A percentile compares a stretch with the other conserved stretches of the same genome.
Evolutionary conservation across 2,797 vertebrate species (phyloP).

Genomic region (Coranthus polyacanthus): DNA sequence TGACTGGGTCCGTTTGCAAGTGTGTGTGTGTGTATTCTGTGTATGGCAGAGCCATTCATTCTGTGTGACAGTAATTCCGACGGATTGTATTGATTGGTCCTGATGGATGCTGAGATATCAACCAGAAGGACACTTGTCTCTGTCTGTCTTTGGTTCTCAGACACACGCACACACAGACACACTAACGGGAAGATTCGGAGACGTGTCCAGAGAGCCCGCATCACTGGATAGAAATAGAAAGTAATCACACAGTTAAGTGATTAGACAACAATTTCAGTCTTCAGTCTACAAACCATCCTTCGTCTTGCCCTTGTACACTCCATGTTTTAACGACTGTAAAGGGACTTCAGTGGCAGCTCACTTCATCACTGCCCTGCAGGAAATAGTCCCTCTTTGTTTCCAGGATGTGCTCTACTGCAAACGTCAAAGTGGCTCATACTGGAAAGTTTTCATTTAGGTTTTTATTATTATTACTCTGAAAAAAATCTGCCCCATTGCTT

Average conservation of each 20-base stretch:
- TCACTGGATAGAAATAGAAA: conserved; percentile 52
- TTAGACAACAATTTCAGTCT: conserved; percentile 48
- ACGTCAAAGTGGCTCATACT: conserved; percentile 11
- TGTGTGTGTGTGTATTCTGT: conserved; percentile 28
- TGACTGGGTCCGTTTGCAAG: conserved; percentile 16
- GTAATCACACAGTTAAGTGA: conserved; percentile 62
- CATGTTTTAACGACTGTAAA: conserved; percentile 40
- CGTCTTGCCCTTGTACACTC: conserved; percentile 42
- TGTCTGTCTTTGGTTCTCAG: conserved; percentile 37
- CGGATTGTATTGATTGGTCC: conserved; percentile 74
- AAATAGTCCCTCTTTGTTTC: conserved; percentile 27
- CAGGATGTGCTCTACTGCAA: conserved; percentile 14
- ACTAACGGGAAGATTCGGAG: conserved; percentile 13
- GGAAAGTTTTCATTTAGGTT: neutral
- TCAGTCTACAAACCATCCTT: conserved; percentile 14
- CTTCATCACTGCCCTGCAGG: conserved; percentile 47
- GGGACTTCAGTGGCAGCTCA: conserved; percentile 50
- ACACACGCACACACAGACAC: conserved; percentile 26
- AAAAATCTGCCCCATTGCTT: neutral
- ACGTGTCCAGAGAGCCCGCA: conserved; percentile 26
- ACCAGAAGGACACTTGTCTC: conserved; percentile 71
- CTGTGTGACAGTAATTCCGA: conserved; percentile 74
- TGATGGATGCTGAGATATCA: conserved; percentile 72
- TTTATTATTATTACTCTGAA: neutral
- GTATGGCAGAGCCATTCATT: conserved; percentile 53